phyloP scores from a whole-genome alignment of 1,140 invertebrate genomes.

The Drosophila ficusphila region DNA sequence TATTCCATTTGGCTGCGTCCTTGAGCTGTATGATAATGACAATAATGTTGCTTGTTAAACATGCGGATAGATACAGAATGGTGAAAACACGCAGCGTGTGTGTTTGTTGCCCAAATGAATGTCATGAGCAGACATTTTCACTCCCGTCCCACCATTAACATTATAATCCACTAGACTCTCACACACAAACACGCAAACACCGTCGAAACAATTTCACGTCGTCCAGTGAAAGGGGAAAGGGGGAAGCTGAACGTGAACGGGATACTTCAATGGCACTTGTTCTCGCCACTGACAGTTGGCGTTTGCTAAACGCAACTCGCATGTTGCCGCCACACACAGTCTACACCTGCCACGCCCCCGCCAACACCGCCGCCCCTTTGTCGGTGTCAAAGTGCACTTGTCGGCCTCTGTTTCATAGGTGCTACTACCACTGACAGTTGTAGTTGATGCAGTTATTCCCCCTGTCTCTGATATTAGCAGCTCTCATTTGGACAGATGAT shows the following conservation, averaged over 20 bases:
- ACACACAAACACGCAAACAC: constrained; percentile 12
- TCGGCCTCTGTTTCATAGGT: constrained; percentile 28
- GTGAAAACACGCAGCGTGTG: neutral
- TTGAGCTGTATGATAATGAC: constrained; percentile 59
- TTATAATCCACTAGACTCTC: constrained; percentile 35
- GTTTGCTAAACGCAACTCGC: constrained; percentile 47
- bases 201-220: constrained; percentile 44
- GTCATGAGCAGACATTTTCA: constrained; percentile 60
- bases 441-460: constrained; percentile 15
- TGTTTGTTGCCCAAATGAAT: constrained; percentile 60
- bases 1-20: constrained; percentile 16
- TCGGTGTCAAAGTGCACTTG: constrained; percentile 57
- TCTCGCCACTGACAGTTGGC: constrained; percentile 62
- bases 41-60: constrained; percentile 61
- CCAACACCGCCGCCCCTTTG: neutral
- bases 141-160: constrained; percentile 40
- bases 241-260: constrained; percentile 13
- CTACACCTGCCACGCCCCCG: constrained; percentile 3
- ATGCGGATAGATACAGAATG: constrained; percentile 23
- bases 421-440: constrained; percentile 4
- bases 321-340: constrained; percentile 32
- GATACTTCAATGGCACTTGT: constrained; percentile 56
- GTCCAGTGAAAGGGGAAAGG: constrained; percentile 1
- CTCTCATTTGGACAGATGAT: constrained; percentile 44
- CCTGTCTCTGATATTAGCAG: constrained; percentile 44